These are phyloP conservation scores for Oconnorella tubifera DNA, from an alignment of 2,888 invertebrate genomes.

Conservation along the genomic window DNA sequence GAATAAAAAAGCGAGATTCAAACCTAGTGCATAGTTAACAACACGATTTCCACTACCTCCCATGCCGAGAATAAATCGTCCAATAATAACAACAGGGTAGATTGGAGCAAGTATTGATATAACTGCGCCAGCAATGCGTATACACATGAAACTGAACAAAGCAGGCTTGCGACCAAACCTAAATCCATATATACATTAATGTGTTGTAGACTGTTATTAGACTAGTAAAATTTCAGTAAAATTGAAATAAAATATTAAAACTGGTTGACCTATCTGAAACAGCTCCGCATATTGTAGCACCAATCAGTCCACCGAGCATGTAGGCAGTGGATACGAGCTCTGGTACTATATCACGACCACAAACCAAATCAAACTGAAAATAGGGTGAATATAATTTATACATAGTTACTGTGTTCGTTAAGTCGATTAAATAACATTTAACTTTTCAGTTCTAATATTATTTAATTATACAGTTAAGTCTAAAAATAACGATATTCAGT, in stretches of 20 bases:
- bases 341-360: slow-evolving; percentile 19
- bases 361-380: slow-evolving; percentile 31
- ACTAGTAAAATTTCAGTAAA: no score
- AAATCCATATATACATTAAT: no score
- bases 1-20: neutral
- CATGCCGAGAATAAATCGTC: slow-evolving; percentile 22
- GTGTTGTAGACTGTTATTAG: no score
- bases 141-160: slow-evolving; percentile 4
- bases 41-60: slow-evolving; percentile 1
- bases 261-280: slow-evolving; percentile 33
- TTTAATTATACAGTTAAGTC: no score
- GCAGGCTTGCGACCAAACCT: slow-evolving; percentile 22
- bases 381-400: no score
- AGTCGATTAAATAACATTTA: no score
- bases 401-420: no score
- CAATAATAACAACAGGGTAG: slow-evolving; percentile 14
- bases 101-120: slow-evolving; percentile 17
- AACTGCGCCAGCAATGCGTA: slow-evolving; percentile 16
- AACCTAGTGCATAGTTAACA: neutral
- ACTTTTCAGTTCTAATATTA: no score
- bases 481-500: no score
- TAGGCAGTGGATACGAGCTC: slow-evolving; percentile 22
- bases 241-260: no score
- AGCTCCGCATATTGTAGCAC: slow-evolving; percentile 18
- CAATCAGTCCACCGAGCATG: slow-evolving; percentile 24